Evolutionary conservation across 2,797 vertebrate species (phyloP), one percentile per base, ranked within the genome.

Genomic region (Lithobates sylvaticus): DNA sequence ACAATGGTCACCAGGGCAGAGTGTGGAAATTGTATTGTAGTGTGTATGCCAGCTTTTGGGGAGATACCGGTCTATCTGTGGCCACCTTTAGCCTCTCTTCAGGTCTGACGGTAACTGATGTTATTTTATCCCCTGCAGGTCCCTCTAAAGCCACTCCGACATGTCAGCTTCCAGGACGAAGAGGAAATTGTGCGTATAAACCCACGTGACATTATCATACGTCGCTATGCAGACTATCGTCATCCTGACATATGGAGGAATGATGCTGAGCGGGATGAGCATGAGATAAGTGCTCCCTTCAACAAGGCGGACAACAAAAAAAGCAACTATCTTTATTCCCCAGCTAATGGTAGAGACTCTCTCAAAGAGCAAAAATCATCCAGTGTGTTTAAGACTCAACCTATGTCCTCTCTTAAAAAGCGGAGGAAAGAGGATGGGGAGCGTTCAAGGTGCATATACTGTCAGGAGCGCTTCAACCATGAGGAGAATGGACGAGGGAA

Each of bases 151-250:
- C 91, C 96, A 4, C 94, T 94, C 42, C 97, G 97, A 84, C 98
- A 98, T 0, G 98, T 99, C 92, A 98, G 97, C 89, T 99, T 99
- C 92, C 96, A 97, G 92, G 98, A 99, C 2, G 97, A 99, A 68
- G 98, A 99, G 91, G 97, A 99, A 93, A 97, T 99, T 9, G 98
- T 99, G 77, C 97, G 98, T 90, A 99, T 99, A 94, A 99, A 99
- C 90, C 98, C 98, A 61, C 97, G 97, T 84, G 98, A 99, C 86
- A 97, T 99, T 88, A 94, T 97, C 89, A 97, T 99, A 93, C 97
- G 96, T 9, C 96, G 98, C 91, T 99, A 99, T 82, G 98, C 97
- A 92, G 98, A 99, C 94, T 99, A 99, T 93, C 96, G 98, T 88
- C 97, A 99, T 92, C 98, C 98, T 18, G 95, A 98, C 91, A 97